Base-by-base conservation (phyloP, 2,113 vertebrate genomes). In the Rhinichthys klamathensis region DNA sequence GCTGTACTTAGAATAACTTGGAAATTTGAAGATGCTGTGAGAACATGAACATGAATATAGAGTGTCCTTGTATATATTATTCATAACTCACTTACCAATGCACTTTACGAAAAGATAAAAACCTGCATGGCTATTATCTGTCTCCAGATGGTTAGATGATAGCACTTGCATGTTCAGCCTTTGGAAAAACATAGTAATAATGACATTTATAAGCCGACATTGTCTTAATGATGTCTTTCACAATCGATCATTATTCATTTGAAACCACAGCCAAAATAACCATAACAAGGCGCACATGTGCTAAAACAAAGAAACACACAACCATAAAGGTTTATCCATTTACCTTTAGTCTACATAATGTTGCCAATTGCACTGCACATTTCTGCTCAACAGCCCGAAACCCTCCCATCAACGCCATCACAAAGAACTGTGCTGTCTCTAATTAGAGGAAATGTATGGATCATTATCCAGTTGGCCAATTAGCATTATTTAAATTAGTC, bases 401-500 rank as follows among this genome's bases (percentile, higher is more conserved):
- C 58, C 82, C 30, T 75, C 63, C 74, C 73, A 63, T 10, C 63
- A 72, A 6, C 54, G 25, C 49, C 70, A 81, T 85, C 89, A 83
- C 88, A 90, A 69, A 69, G 80, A 82, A 44, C 80, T 16, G 11
- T 90, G 81, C 89, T 84, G 87, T 89, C 89, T 92, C 89, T 88
- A 93, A 93, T 94, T 92, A 92, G 38, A 63, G 87, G 73, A 88
- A 88, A 88, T 90, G 90, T 92, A 90, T 88, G 87, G 87, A 88
- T 94, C 91, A 94, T 95, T 95, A 90, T 92, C 88, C 84, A 61
- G 85, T 89, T 49, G 85, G 84, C 88, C 80, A 88, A 95, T 95
- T 94, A 94, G 93, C 93, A 95, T 95, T 94, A 92, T 91, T 92
- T 89, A 91, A 93, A 91, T 91, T 89, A 90, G 83, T 89, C 87